These are phyloP conservation scores for Engystomops pustulosus DNA, from an alignment of 2,113 vertebrate genomes.

Conservation along the genomic window DNA sequence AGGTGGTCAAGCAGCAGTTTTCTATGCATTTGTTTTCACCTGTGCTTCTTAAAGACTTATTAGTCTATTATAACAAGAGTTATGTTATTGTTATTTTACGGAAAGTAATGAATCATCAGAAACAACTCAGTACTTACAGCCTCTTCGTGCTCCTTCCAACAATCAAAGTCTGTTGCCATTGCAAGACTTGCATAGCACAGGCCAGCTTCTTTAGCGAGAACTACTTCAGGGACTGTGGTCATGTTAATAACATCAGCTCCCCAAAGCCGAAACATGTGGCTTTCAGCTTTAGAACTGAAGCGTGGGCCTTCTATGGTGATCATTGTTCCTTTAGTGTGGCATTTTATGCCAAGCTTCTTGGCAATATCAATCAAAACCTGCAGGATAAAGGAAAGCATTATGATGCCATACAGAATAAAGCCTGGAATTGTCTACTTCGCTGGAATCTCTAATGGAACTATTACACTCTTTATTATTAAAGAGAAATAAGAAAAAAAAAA, in stretches of 20 bases:
- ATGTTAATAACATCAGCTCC: slow-evolving; percentile 96
- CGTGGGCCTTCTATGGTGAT: slow-evolving; percentile 92
- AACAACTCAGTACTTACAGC: slow-evolving; percentile 76
- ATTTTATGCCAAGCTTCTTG: slow-evolving; percentile 86
- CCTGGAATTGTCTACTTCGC: too few relatives aligned
- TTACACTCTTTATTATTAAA: too few relatives aligned
- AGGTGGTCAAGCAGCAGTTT: too few relatives aligned
- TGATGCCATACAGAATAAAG: too few relatives aligned
- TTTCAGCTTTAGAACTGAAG: slow-evolving; percentile 93
- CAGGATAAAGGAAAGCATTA: slow-evolving; percentile 27
- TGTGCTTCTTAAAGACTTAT: too few relatives aligned
- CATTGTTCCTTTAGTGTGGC: slow-evolving; percentile 88
- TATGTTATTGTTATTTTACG: too few relatives aligned
- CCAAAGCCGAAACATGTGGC: slow-evolving; percentile 92
- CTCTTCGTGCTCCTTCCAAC: slow-evolving; percentile 97
- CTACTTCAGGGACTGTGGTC: slow-evolving; percentile 95
- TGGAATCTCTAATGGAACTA: too few relatives aligned
- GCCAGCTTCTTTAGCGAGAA: slow-evolving; percentile 93
- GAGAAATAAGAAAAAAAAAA: too few relatives aligned
- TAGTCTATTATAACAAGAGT: too few relatives aligned
- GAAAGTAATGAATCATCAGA: too few relatives aligned
- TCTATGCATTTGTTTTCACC: too few relatives aligned
- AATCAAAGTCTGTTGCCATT: slow-evolving; percentile 98
- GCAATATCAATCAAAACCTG: slow-evolving; percentile 89
- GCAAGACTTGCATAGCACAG: slow-evolving; percentile 95